Evolutionary conservation across 2,888 invertebrate genomes (phyloP).

Genomic region (Mallateleia sp.): DNA sequence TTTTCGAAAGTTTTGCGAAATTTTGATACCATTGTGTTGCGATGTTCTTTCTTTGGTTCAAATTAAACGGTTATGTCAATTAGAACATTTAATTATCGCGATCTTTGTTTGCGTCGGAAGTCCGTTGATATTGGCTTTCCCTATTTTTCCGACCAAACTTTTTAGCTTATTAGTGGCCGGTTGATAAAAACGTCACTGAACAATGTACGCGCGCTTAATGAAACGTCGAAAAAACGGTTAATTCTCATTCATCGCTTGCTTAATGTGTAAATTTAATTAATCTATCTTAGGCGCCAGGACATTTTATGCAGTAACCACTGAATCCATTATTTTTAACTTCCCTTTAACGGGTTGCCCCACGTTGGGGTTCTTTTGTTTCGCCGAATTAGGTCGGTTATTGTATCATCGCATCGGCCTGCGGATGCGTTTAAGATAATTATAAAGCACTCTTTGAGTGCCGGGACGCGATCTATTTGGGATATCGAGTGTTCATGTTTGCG

Average conservation of each 20-base stretch:
- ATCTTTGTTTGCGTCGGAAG: too few species aligned
- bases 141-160: too few species aligned
- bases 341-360: not conserved
- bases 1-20: too few species aligned
- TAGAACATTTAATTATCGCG: too few species aligned
- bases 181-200: not conserved
- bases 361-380: slow-evolving; percentile 18
- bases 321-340: slow-evolving; percentile 29
- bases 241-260: not conserved
- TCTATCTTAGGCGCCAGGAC: not conserved
- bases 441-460: slow-evolving; percentile 9
- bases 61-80: too few species aligned
- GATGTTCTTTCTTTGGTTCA: too few species aligned
- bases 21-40: too few species aligned
- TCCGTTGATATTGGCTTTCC: too few species aligned
- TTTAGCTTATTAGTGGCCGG: too few species aligned
- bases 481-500: slow-evolving; percentile 45
- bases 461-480: slow-evolving; percentile 44
- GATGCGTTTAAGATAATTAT: slow-evolving; percentile 55
- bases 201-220: not conserved
- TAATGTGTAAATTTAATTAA: slow-evolving; percentile 12
- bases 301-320: not conserved
- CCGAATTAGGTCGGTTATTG: slow-evolving; percentile 28
- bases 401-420: slow-evolving; percentile 22
- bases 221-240: slow-evolving; percentile 10